Base-by-base conservation (phyloP, 2,797 vertebrate species). In the Phrynocephalus vlangalii region DNA sequence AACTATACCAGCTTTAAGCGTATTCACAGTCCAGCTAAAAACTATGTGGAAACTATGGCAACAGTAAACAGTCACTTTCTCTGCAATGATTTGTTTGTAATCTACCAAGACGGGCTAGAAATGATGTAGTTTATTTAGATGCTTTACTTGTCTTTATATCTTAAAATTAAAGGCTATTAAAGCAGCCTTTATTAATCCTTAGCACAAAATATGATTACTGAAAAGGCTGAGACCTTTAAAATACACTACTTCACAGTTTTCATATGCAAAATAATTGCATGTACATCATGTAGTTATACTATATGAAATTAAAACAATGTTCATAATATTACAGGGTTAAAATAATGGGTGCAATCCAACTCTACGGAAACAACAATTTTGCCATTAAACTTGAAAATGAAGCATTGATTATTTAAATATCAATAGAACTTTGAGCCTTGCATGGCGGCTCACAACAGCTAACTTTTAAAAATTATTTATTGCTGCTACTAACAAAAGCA, bases 31-130 rank as follows among this genome's bases (percentile, higher is more conserved):
- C 87, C 80, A 84, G 84, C 77, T 90, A 91, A 7, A 90, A 93
- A 93, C 90, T 85, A 38, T 84, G 94, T 91, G 89, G 93, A 30
- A 78, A 83, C 86, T 91, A 89, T 26, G 85, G 92, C 93, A 93
- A 93, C 88, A 88, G 90, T 78, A 93, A 87, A 87, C 86, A 81
- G 81, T 88, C 77, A 71, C 79, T 87, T 88, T 83, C 33, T 82
- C 33, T 82, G 68, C 70, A 86, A 38, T 85, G 83, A 91, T 85
- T 88, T 92, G 90, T 88, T 92, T 91, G 91, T 73, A 82, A 91
- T 86, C 82, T 68, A 85, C 83, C 75, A 86, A 80, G 83, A 63
- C 84, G 18, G 15, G 73, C 11, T 1, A 30, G 88, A 82, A 92
- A 72, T 78, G 90, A 87, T 88, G 71, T 1, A 26, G 38, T 38